Base-by-base conservation (phyloP, 1,140 invertebrate species). In the Asbolus verrucosus region DNA sequence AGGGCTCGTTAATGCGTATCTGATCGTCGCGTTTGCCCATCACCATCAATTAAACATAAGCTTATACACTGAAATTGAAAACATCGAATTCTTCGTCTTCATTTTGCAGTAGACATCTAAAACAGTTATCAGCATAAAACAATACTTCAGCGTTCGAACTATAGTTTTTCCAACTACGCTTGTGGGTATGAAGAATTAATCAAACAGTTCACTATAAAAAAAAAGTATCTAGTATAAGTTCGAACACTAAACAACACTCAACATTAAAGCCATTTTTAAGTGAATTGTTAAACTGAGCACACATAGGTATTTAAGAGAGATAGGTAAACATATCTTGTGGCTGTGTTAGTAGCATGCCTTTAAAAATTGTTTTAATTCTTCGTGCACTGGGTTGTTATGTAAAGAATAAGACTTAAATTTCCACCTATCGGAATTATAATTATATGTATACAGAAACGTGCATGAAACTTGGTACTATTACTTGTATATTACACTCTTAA, bases 1-100 rank as follows among this genome's bases (percentile, higher is more conserved):
- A 27, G 74, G 73, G 54, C 68, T 72, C 69, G 70, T 67, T 65
- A 41, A 70, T 50, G 41, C 54, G 62, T 30, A 67, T 60, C 62
- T 76, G 75, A 63, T 77, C 60, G 67, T 78, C 75, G 73, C 75
- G 72, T 78, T 50, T 77, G 72, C 74, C 74, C 74, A 76, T 76
- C 46, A 67, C 74, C 66, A 76, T 72, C 71, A 73, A 60, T 54
- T 8, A 62, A 30, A 66, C 39, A 36, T 19, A 66, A 66, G 43
- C 39, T 11, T 27, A 43, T 46, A 66, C 63, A 43, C 39, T 43
- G 39, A 46, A 50, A 50, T 50, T 66, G 11, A 41, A 70, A 70
- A 73, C 66, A 73, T 59, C 69, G 33, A 71, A 65, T 62, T 67
- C 46, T 70, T 46, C 67, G 73, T 75, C 72, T 73, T 73, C 74